A percentile compares a stretch with the other conserved stretches of the same genome.
phyloP scores from a whole-genome alignment of 1,140 invertebrate species.

The Teleogryllus occipitalis region DNA sequence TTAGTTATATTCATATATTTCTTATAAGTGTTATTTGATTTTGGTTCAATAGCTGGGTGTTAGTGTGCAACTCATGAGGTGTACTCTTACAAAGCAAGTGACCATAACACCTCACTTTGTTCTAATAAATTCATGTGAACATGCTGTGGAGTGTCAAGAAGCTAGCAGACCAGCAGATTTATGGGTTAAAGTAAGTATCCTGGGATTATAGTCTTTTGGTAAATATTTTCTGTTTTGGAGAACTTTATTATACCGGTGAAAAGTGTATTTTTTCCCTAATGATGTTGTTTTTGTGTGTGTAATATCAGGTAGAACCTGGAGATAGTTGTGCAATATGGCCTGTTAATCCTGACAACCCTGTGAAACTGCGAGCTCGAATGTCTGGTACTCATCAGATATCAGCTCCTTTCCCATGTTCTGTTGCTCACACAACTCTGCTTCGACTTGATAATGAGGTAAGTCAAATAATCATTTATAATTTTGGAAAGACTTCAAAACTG shows the following conservation, averaged over 20 bases:
- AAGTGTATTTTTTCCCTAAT: conserved; percentile 6
- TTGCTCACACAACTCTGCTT: conserved; percentile 69
- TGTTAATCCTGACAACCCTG: conserved; percentile 44
- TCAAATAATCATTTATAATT: not conserved
- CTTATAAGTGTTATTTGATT: conserved; percentile 11
- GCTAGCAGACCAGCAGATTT: conserved; percentile 56
- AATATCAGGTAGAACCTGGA: conserved; percentile 46
- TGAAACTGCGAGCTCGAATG: conserved; percentile 52
- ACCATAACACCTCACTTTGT: conserved; percentile 93
- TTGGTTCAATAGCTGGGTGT: conserved; percentile 69
- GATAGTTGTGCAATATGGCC: conserved; percentile 84
- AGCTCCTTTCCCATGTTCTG: conserved; percentile 73
- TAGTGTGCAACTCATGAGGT: conserved; percentile 80
- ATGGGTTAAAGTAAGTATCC: conserved; percentile 42
- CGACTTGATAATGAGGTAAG: conserved; percentile 67
- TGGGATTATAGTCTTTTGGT: not conserved
- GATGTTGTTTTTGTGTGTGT: conserved; percentile 9
- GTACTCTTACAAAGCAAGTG: conserved; percentile 91
- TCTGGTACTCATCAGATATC: conserved; percentile 55
- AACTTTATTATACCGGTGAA: not conserved
- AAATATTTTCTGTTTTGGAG: not conserved
- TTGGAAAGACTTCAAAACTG: too few relatives aligned
- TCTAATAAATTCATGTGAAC: conserved; percentile 75
- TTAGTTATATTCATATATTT: too few relatives aligned
- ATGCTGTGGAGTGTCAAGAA: conserved; percentile 73